A percentile compares a stretch with the other conserved stretches of the same genome.
phyloP scores from a whole-genome alignment of 2,888 invertebrate species.

The Meta bourneti region DNA sequence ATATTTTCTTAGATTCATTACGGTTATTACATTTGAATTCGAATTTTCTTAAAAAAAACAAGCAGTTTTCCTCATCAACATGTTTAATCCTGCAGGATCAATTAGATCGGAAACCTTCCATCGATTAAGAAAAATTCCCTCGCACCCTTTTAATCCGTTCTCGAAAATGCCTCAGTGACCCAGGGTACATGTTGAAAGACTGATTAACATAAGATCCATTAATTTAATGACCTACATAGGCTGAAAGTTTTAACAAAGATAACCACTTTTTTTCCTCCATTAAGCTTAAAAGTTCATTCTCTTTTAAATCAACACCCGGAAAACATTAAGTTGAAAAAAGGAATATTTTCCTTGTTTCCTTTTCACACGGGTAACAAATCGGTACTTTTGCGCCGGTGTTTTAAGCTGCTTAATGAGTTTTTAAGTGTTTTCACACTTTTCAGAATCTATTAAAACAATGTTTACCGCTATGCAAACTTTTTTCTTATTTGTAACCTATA shows the following conservation, averaged over 20 bases:
- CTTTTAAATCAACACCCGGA: neutral
- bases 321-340: slow-evolving; percentile 12
- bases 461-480: too few relatives aligned
- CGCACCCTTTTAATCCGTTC: neutral
- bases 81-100: neutral
- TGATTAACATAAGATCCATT: slow-evolving; percentile 1
- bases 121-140: neutral
- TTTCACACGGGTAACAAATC: slow-evolving; percentile 4
- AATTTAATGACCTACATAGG: neutral
- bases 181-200: neutral
- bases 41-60: neutral
- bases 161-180: neutral
- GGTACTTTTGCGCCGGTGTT: neutral
- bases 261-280: neutral
- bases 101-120: neutral
- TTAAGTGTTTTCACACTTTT: slow-evolving; percentile 7
- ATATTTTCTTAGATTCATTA: too few relatives aligned
- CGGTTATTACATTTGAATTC: too few relatives aligned
- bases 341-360: neutral
- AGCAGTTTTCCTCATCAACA: neutral
- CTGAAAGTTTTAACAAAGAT: slow-evolving; percentile 7
- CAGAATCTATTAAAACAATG: neutral
- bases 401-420: slow-evolving; percentile 15
- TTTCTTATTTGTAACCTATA: too few relatives aligned
- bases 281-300: slow-evolving; percentile 20